phyloP scores from a whole-genome alignment of 2,113 vertebrate genomes.

The Megalops atlanticus region DNA sequence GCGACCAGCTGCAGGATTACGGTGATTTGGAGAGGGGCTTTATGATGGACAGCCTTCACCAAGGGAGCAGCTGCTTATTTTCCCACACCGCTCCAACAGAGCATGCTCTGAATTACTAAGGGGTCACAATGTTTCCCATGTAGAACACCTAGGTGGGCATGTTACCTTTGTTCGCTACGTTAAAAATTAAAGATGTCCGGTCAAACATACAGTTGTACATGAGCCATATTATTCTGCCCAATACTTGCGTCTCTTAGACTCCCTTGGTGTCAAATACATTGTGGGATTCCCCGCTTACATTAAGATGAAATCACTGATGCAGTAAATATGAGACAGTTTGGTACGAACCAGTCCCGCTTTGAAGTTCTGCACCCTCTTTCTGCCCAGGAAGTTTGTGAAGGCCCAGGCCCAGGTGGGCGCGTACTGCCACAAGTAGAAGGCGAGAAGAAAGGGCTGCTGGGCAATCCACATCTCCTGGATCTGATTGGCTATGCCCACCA shows the following conservation, averaged over 20 bases:
- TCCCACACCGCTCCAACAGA: background rate
- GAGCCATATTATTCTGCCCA: background rate
- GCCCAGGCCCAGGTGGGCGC: constrained; percentile 81
- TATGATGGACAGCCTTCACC: background rate
- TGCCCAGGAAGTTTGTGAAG: constrained; percentile 71
- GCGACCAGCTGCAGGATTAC: constrained; percentile 13
- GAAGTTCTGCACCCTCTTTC: constrained; percentile 84
- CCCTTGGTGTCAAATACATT: background rate
- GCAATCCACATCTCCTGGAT: constrained; percentile 90
- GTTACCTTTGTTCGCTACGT: background rate
- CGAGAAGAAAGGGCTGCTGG: constrained; percentile 79
- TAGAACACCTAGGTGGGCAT: background rate
- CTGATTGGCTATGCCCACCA: constrained; percentile 79
- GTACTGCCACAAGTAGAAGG: constrained; percentile 87
- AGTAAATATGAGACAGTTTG: background rate
- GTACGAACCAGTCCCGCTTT: constrained; percentile 83
- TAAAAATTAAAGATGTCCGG: too few relatives aligned
- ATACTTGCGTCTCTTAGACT: background rate
- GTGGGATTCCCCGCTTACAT: background rate
- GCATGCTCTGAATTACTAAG: constrained; percentile 9
- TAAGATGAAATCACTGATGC: background rate
- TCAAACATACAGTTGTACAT: background rate
- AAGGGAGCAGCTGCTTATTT: constrained; percentile 7
- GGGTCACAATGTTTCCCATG: background rate
- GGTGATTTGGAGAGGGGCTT: background rate